A percentile compares a stretch with the other conserved stretches of the same genome.
These are phyloP conservation scores for Cistogaster globosa DNA, from an alignment of 2,888 invertebrate species.

Conservation along the genomic window DNA sequence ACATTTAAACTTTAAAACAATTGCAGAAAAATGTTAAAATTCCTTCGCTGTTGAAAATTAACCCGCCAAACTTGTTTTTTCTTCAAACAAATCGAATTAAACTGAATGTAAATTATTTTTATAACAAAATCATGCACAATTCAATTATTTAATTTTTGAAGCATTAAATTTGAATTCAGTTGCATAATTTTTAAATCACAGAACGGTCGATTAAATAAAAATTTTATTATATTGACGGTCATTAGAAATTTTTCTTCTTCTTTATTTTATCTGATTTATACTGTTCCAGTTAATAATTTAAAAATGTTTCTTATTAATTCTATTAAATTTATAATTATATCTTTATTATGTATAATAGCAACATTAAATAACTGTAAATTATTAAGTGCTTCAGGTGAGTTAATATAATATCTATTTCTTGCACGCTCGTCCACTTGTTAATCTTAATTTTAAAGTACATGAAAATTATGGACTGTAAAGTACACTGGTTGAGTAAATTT, in stretches of 20 bases:
- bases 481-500: slow-evolving; percentile 24
- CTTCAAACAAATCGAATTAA: slow-evolving; percentile 12
- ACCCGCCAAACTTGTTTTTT: slow-evolving; percentile 39
- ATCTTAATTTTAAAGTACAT: slow-evolving; percentile 8
- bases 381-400: slow-evolving; percentile 54
- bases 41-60: not conserved
- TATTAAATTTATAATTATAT: slow-evolving; percentile 11
- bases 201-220: slow-evolving; percentile 17
- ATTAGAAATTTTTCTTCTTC: no score
- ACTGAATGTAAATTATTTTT: slow-evolving; percentile 2
- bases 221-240: slow-evolving; percentile 3
- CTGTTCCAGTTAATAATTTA: not conserved
- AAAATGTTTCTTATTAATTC: slow-evolving; percentile 8
- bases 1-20: slow-evolving; percentile 10
- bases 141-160: not conserved
- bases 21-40: not conserved
- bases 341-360: slow-evolving; percentile 32
- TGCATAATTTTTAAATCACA: not conserved
- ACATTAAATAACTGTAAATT: slow-evolving; percentile 34
- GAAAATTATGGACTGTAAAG: slow-evolving; percentile 37
- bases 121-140: not conserved
- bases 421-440: not conserved
- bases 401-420: slow-evolving; percentile 4
- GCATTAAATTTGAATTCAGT: slow-evolving; percentile 37
- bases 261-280: not conserved